These are phyloP conservation scores for Darevskia nairensis DNA, from an alignment of 2,797 vertebrate genomes.

Conservation along the genomic window DNA sequence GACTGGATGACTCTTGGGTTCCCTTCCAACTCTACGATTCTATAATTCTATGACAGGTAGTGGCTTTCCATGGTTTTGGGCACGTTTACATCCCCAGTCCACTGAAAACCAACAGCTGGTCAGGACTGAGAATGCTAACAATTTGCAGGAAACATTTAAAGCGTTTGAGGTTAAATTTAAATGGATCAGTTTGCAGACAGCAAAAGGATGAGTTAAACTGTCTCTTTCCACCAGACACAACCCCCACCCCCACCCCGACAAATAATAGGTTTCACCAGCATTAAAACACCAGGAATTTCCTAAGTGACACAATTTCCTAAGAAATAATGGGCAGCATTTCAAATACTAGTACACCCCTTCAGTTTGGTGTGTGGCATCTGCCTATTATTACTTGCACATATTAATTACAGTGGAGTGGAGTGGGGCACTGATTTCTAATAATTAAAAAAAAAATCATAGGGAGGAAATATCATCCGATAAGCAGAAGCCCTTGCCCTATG, in stretches of 20 bases:
- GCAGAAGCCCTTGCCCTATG: constrained; percentile 35
- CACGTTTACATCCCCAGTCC: not conserved
- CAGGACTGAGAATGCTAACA: constrained; percentile 72
- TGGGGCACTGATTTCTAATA: constrained; percentile 60
- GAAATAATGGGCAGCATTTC: constrained; percentile 70
- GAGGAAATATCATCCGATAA: constrained; percentile 53
- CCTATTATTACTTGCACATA: constrained; percentile 57
- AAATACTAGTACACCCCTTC: constrained; percentile 67
- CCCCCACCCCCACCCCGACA: constrained; percentile 60
- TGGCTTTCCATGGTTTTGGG: not conserved
- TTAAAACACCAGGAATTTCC: constrained; percentile 74
- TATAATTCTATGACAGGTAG: not conserved
- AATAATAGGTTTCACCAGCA: constrained; percentile 76
- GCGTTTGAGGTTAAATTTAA: constrained; percentile 75
- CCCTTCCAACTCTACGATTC: too few species aligned
- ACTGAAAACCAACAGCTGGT: constrained; percentile 60
- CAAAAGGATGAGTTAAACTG: constrained; percentile 77
- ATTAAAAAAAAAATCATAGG: constrained; percentile 63
- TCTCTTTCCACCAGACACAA: constrained; percentile 57
- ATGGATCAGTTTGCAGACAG: constrained; percentile 79
- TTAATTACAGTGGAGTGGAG: constrained; percentile 66
- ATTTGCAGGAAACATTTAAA: constrained; percentile 75
- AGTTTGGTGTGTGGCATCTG: constrained; percentile 62
- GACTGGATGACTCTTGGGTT: too few species aligned
- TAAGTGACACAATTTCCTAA: constrained; percentile 65